These are phyloP conservation scores for Lineus longissimus DNA, from an alignment of 1,140 invertebrate species.

Conservation along the genomic window DNA sequence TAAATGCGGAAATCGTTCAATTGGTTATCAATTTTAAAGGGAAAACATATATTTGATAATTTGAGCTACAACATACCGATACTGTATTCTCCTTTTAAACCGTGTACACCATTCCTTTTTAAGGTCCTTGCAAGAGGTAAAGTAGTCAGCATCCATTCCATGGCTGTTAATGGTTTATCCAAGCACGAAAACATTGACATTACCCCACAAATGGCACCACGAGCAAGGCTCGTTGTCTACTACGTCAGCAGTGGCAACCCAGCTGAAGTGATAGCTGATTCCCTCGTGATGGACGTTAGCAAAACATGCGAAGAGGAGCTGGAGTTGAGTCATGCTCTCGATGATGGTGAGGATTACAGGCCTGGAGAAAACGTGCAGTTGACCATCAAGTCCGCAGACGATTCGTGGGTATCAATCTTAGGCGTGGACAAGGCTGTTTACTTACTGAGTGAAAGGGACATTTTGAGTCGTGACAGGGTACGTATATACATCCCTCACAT, in stretches of 20 bases:
- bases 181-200: slow-evolving; percentile 15
- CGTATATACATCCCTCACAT: too few relatives aligned
- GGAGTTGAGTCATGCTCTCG: neutral
- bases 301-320: slow-evolving; percentile 25
- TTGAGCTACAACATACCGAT: neutral
- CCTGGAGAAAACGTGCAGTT: slow-evolving; percentile 22
- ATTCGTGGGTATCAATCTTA: slow-evolving; percentile 27
- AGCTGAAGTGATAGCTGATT: slow-evolving; percentile 36
- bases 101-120: neutral
- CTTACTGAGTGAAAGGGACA: slow-evolving; percentile 27
- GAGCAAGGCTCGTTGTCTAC: slow-evolving; percentile 35
- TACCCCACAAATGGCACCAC: slow-evolving; percentile 37
- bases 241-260: slow-evolving; percentile 18
- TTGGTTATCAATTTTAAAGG: too few relatives aligned
- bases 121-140: slow-evolving; percentile 26
- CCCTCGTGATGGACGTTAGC: slow-evolving; percentile 35
- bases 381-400: slow-evolving; percentile 21
- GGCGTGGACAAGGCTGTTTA: slow-evolving; percentile 44
- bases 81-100: too few relatives aligned
- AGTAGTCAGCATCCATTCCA: slow-evolving; percentile 15
- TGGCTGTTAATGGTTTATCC: neutral
- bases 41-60: neutral
- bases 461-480: slow-evolving; percentile 27
- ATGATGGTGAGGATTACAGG: slow-evolving; percentile 11
- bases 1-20: too few relatives aligned